Evolutionary conservation across 2,113 vertebrate species (phyloP), one percentile per base, ranked within the genome.

Genomic region (Vimba vimba): DNA sequence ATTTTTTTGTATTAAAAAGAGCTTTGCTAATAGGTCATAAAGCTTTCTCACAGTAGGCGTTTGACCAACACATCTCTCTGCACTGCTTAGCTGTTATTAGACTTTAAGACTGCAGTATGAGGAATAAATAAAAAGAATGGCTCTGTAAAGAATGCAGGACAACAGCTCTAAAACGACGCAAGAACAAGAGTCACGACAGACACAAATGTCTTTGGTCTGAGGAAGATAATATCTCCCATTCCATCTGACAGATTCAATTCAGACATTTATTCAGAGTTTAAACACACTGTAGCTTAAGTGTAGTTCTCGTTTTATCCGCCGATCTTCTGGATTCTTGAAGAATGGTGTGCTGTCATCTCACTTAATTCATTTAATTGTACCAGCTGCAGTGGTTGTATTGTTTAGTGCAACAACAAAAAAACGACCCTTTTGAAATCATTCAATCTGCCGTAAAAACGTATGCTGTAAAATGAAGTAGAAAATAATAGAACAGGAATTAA

Each of bases 351-450:
- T 6, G 36, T 62, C 8, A 27, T 17, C 23, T 81, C 39, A 6
- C 21, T 6, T 21, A 17, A 81, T 17, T 12, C 36, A 21, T 10
- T 81, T 45, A 11, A 19, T 17, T 81, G 59, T 30, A 81, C 59
- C 79, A 80, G 59, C 43, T 82, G 79, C 62, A 69, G 45, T 21
- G 43, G 43, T 52, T 30, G 60, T 33, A 12, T 82, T 2, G 80
- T 82, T 82, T 82, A 82, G 64, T 69, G 80, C 79, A 80, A 80
- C 60, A 79, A 47, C 60, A 79, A 47, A 27, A 25, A 43, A 43
- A 25, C 13, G 1, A 75, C 23, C 71, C 79, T 64, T 25, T 43
- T 74, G n/a, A 43, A 25, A n/a, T 43, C 39, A 50, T 81, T 73
- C 19, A 64, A 15, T 76, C 30, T 76, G n/a, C 39, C 25, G 55